Percentiles rank a stretch among this genome's conserved stretches.
Conservation (phyloP, 1,140 invertebrate species). For the Platyscapa corneri region DNA sequence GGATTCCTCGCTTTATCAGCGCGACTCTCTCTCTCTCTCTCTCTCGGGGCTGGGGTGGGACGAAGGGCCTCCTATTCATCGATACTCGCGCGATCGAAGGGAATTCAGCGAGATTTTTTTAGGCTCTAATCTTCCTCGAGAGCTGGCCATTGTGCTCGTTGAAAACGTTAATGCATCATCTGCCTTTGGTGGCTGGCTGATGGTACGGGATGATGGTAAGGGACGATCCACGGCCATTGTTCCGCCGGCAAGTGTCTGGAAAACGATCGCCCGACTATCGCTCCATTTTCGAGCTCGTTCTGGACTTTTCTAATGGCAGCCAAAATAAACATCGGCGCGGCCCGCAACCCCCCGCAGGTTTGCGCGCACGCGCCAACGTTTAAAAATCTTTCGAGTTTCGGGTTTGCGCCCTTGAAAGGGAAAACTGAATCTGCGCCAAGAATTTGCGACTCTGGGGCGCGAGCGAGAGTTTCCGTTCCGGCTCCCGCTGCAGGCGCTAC, state of each 20-base stretch:
- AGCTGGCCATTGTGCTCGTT: neutral
- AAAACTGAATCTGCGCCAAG: no score
- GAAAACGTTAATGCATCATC: slow-evolving; percentile 39
- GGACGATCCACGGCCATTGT: neutral
- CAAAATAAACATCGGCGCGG: no score
- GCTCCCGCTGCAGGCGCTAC: no score
- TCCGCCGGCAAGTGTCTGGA: neutral
- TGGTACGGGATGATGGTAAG: neutral
- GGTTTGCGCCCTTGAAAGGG: neutral
- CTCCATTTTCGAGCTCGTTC: neutral
- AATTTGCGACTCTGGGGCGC: no score
- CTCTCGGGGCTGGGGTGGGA: no score
- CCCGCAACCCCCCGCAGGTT: no score
- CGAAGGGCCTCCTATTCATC: neutral
- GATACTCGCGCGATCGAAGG: neutral
- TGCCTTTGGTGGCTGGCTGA: slow-evolving; percentile 17
- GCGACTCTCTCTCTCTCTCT: neutral
- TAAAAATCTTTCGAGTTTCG: no score
- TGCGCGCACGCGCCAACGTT: no score
- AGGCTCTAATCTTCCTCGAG: slow-evolving; percentile 1
- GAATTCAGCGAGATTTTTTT: slow-evolving; percentile 17
- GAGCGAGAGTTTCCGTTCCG: no score
- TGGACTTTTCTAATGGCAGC: no score
- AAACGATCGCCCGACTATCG: neutral
- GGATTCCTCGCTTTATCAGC: slow-evolving; percentile 28